Conservation (phyloP, 2,888 invertebrate genomes). For the Luffia ferchaultella region DNA sequence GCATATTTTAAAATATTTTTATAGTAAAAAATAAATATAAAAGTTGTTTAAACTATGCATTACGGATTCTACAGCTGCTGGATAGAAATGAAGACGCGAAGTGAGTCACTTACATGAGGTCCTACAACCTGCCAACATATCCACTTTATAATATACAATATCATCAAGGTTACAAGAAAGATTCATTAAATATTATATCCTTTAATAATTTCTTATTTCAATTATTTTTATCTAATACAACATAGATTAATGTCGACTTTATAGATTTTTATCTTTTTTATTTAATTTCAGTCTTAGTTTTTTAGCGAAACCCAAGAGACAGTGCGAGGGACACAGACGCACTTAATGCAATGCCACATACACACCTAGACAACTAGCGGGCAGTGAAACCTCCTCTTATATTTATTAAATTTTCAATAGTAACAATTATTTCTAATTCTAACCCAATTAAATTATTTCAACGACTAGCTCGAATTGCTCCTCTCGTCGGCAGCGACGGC, state of each 20-base stretch:
- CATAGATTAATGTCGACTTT: slow-evolving; percentile 58
- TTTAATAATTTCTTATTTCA: slow-evolving; percentile 59
- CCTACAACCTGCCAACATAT: slow-evolving; percentile 20
- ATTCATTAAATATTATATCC: slow-evolving; percentile 43
- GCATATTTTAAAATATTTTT: not conserved
- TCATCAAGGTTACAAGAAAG: slow-evolving; percentile 48
- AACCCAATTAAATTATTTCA: slow-evolving; percentile 32
- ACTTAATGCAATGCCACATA: slow-evolving; percentile 27
- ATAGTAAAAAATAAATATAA: slow-evolving; percentile 42
- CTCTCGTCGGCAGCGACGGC: slow-evolving; percentile 16
- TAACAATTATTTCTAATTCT: slow-evolving; percentile 35
- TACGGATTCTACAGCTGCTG: slow-evolving; percentile 54
- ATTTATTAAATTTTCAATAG: slow-evolving; percentile 31
- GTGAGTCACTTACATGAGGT: slow-evolving; percentile 43
- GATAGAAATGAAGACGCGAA: slow-evolving; percentile 53
- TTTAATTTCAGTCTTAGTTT: slow-evolving; percentile 64
- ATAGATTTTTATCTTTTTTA: slow-evolving; percentile 58
- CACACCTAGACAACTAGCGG: slow-evolving; percentile 28
- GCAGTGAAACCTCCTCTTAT: slow-evolving; percentile 31
- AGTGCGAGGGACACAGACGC: slow-evolving; percentile 48
- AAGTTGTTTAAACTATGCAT: slow-evolving; percentile 57
- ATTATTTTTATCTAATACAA: slow-evolving; percentile 63
- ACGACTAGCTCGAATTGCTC: slow-evolving; percentile 29
- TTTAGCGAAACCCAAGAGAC: slow-evolving; percentile 51
- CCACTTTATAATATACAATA: slow-evolving; percentile 48